A percentile compares a stretch with the other conserved stretches of the same genome.
phyloP scores from a whole-genome alignment of 2,888 invertebrate species.

The Coelopa pilipes region DNA sequence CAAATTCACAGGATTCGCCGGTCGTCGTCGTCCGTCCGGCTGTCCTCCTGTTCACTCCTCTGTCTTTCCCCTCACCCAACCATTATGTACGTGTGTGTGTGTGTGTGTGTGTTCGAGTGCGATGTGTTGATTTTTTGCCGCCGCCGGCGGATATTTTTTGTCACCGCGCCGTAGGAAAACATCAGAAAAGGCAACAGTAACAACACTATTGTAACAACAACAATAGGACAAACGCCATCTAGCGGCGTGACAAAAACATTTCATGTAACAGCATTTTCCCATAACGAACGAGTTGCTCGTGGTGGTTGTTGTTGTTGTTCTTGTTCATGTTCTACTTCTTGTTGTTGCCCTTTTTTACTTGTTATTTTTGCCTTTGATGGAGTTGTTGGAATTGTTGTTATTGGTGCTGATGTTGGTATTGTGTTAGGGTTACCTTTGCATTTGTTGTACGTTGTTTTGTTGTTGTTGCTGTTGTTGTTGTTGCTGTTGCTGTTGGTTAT shows the following conservation, averaged over 20 bases:
- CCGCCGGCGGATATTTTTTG: constrained; percentile 7
- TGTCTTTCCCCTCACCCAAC: background rate
- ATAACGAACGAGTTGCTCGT: constrained; percentile 20
- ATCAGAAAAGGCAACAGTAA: too few relatives aligned
- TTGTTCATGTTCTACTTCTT: background rate
- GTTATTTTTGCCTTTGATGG: constrained; percentile 28
- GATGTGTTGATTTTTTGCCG: constrained; percentile 35
- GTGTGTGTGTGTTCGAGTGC: constrained; percentile 3
- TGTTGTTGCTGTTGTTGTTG: constrained; percentile 4
- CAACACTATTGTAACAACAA: too few relatives aligned
- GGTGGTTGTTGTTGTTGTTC: constrained; percentile 5
- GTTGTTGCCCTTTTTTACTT: background rate
- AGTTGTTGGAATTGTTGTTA: constrained; percentile 7
- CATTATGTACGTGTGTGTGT: background rate
- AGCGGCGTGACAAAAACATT: constrained; percentile 30
- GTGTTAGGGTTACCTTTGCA: background rate
- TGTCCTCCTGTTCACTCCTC: background rate
- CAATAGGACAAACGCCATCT: constrained; percentile 10
- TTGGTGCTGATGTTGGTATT: background rate
- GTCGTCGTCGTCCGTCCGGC: background rate
- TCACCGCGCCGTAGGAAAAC: background rate
- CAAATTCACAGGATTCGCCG: constrained; percentile 30
- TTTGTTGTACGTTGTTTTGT: background rate
- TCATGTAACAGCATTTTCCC: constrained; percentile 21
- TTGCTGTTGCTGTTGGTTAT: constrained; percentile 7